phyloP scores from a whole-genome alignment of 1,140 invertebrate genomes.

The Eumeta japonica region DNA sequence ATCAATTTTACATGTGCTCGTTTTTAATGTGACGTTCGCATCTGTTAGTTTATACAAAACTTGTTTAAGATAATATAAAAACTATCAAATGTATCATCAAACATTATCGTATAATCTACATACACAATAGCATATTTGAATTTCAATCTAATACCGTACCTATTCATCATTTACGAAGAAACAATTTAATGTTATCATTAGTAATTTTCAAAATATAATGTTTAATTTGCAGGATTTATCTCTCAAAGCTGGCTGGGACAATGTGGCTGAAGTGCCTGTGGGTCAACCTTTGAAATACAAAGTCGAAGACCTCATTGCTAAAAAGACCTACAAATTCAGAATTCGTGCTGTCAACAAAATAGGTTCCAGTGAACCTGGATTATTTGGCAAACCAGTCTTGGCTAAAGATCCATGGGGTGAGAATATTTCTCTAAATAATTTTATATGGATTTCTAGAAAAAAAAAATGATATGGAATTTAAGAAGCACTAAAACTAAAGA shows the following conservation, averaged over 20 bases:
- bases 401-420: slow-evolving; percentile 98
- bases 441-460: background rate
- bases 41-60: no score
- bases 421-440: slow-evolving; percentile 11
- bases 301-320: slow-evolving; percentile 82
- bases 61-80: no score
- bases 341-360: slow-evolving; percentile 92
- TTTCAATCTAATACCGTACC: no score
- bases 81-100: no score
- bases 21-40: no score
- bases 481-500: no score
- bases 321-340: slow-evolving; percentile 92
- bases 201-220: slow-evolving; percentile 3
- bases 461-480: no score
- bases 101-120: no score
- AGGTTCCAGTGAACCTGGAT: slow-evolving; percentile 82
- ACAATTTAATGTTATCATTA: no score
- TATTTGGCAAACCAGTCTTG: slow-evolving; percentile 81
- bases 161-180: no score
- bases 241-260: slow-evolving; percentile 77
- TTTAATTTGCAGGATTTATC: slow-evolving; percentile 42
- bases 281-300: slow-evolving; percentile 74
- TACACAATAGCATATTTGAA: no score
- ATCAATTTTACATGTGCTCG: no score
- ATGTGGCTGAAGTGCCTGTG: slow-evolving; percentile 70